Conservation (phyloP, 2,888 invertebrate species). For the Pyrochroa serraticornis region DNA sequence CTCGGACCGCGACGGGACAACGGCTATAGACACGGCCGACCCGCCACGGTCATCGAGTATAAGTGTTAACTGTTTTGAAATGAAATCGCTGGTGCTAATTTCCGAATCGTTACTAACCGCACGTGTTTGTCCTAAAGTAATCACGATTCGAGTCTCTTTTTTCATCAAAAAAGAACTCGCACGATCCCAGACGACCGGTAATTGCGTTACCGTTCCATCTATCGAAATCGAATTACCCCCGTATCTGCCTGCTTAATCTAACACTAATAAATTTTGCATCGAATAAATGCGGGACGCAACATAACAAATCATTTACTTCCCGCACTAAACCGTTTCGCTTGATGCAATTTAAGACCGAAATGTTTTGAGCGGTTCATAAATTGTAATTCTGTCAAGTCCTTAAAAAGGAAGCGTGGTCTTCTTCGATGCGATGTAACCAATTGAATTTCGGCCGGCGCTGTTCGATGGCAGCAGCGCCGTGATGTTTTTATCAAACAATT, state of each 20-base stretch:
- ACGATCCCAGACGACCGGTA: too few relatives aligned
- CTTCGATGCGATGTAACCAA: slow-evolving; percentile 17
- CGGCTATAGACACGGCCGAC: slow-evolving; percentile 46
- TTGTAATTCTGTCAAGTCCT: slow-evolving; percentile 32
- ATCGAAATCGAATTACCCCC: slow-evolving; percentile 7
- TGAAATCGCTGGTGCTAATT: slow-evolving; percentile 17
- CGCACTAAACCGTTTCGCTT: slow-evolving; percentile 25
- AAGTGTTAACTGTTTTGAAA: slow-evolving; percentile 55
- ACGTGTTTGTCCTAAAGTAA: too few relatives aligned
- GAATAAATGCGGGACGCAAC: slow-evolving; percentile 15
- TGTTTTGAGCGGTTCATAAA: slow-evolving; percentile 34
- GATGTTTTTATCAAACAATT: slow-evolving; percentile 21
- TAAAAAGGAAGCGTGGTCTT: slow-evolving; percentile 14
- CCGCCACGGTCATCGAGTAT: slow-evolving; percentile 57
- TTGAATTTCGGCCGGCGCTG: slow-evolving; percentile 29
- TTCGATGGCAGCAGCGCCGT: slow-evolving; percentile 20
- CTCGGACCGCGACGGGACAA: slow-evolving; percentile 46
- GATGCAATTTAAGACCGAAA: slow-evolving; percentile 35
- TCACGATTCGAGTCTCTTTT: too few relatives aligned
- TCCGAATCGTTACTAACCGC: too few relatives aligned
- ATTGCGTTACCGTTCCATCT: slow-evolving; percentile 1
- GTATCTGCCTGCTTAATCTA: slow-evolving; percentile 4
- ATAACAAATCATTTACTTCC: slow-evolving; percentile 22
- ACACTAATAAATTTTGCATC: slow-evolving; percentile 20
- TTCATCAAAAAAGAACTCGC: too few relatives aligned